Conservation (phyloP, 2,113 vertebrate genomes). For the Amphiprion percula region DNA sequence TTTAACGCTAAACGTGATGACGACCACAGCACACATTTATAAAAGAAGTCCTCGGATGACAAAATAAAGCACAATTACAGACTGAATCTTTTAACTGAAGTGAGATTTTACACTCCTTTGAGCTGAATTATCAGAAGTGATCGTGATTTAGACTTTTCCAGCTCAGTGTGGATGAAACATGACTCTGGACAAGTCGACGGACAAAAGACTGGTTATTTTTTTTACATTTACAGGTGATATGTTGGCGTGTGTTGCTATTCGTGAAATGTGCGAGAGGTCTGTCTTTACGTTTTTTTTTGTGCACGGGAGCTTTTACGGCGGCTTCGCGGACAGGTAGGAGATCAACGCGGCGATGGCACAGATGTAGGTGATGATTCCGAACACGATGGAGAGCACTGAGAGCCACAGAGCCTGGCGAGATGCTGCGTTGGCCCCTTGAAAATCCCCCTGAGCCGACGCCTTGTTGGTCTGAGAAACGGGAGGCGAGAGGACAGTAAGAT, state of each 20-base stretch:
- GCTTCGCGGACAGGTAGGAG: constrained; percentile 89
- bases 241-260: constrained; percentile 32
- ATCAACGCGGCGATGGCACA: constrained; percentile 89
- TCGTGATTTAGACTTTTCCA: constrained; percentile 11
- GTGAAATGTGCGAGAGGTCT: constrained; percentile 7
- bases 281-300: background rate
- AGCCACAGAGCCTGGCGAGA: constrained; percentile 90
- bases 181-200: constrained; percentile 21
- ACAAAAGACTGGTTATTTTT: constrained; percentile 32
- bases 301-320: constrained; percentile 72
- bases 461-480: constrained; percentile 87
- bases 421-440: constrained; percentile 86
- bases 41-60: constrained; percentile 18
- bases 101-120: constrained; percentile 4
- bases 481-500: constrained; percentile 44
- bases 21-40: constrained; percentile 28
- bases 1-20: constrained; percentile 26
- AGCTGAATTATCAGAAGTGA: constrained; percentile 34
- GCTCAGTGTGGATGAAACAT: constrained; percentile 14
- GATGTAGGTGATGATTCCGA: constrained; percentile 89
- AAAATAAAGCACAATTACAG: constrained; percentile 42
- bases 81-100: constrained; percentile 16
- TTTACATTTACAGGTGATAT: constrained; percentile 49
- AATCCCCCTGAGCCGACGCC: constrained; percentile 89
- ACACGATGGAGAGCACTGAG: constrained; percentile 89